These are phyloP conservation scores for Ochotona curzoniae DNA, from an alignment of 2,113 vertebrate species.

Conservation along the genomic window DNA sequence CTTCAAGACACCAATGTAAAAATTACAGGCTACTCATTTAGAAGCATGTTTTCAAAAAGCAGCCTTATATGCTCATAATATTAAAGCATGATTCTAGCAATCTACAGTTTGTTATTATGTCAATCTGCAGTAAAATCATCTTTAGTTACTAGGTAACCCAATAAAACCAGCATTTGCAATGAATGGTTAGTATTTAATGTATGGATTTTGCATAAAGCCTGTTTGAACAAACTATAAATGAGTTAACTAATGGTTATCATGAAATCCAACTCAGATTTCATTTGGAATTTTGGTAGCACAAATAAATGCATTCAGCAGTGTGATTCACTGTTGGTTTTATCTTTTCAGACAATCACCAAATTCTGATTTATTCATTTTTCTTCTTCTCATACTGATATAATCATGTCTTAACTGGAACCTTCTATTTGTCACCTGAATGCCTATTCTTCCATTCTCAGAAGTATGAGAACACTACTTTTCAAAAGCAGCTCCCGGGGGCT, in stretches of 20 bases:
- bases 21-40: slow-evolving; percentile 5
- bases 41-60: slow-evolving; percentile 35
- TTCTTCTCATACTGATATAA: neutral
- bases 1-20: neutral
- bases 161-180: neutral
- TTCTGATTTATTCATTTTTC: slow-evolving; percentile 15
- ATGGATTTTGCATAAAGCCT: neutral
- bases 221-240: neutral
- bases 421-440: neutral
- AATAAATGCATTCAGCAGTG: slow-evolving; percentile 28
- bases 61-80: neutral
- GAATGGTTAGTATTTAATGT: neutral
- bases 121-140: slow-evolving; percentile 23
- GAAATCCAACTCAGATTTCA: neutral
- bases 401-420: slow-evolving; percentile 25
- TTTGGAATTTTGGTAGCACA: slow-evolving; percentile 26
- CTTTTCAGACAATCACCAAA: slow-evolving; percentile 9
- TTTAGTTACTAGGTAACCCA: slow-evolving; percentile 54
- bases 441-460: slow-evolving; percentile 38
- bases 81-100: slow-evolving; percentile 24
- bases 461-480: slow-evolving; percentile 21
- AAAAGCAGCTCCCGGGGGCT: neutral
- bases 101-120: slow-evolving; percentile 22
- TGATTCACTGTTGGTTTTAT: slow-evolving; percentile 14
- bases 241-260: neutral